Base-by-base conservation (phyloP, 2,888 invertebrate species). In the Drosophila putrida region DNA sequence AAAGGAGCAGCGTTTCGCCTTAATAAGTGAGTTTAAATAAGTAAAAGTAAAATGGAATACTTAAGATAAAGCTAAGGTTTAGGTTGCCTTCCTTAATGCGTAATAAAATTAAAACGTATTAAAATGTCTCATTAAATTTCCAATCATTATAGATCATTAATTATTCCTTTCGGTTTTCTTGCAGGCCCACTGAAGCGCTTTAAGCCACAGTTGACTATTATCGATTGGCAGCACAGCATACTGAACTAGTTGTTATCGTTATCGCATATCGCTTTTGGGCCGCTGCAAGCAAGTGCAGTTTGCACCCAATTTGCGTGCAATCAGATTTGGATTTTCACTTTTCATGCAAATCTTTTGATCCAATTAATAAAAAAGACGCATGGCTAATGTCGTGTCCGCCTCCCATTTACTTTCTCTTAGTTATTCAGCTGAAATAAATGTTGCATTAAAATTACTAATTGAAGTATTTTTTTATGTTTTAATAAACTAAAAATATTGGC, bases 141-240 rank as follows among this genome's bases (percentile, higher is more conserved):
- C 10, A 20, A 25, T n/a, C 0, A 20, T 31, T 25, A 35, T 4
- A 1, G 13, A 25, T 27, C n/a, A 27, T 46, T 54, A 9, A 5
- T 4, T 28, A 10, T 9, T 44, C 15, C 33, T 35, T 76, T 59
- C 13, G 94, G 94, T 75, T 10, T n/a, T 31, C 25, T 50, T 51
- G 11, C 93, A 95, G 95, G 94, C 85, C 94, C 94, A 10, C 93
- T 94, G 71, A 91, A 95, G 74, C 93, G 94, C 80, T 94, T 94
- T 89, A 94, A 95, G 59, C 95, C 95, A 27, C 93, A 94, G 36
- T 90, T 94, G 58, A 93, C 92, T 83, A 92, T 94, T 25, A 87
- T 93, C 11, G 93, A 93, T 74, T 95, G 95, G 95, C 94, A 94
- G 85, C 91, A 95, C 59, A 93, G 94, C 72, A 71, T 78, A 51